Evolutionary conservation across 2,113 vertebrate species (phyloP), one percentile per base, ranked within the genome.

Genomic region (Myotis brandtii): DNA sequence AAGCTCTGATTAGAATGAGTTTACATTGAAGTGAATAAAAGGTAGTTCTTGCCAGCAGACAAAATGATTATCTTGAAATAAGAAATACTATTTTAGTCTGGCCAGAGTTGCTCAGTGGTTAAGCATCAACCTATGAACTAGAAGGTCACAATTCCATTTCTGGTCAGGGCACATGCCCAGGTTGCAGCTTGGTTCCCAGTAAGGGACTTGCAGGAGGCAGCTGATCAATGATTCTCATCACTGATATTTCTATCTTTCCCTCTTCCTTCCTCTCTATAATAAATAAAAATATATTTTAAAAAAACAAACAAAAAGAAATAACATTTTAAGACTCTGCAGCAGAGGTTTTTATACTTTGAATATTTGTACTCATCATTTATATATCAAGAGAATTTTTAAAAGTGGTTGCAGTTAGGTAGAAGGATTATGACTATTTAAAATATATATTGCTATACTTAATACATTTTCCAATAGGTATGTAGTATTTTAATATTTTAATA

Each of bases 1-100:
- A 85, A 67, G 52, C 9, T 69, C 18, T 72, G 16, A 59, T 40
- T 80, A 9, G 34, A 90, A 77, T 37, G 8, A 89, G 34, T 91
- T 96, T 82, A 95, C 13, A 80, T 10, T 48, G 50, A 96, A 34
- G 46, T 89, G 50, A 95, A 48, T 56, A 93, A 93, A 34, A 77
- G 66, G 62, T 83, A 64, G 43, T 48, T 88, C 34, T 92, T 84
- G 9, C 1, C 5, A 76, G 6, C 21, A 81, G 46, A 89, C 14
- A 59, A 72, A 94, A 56, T 86, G 20, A 52, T 69, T 79, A 54
- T 37, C 43, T 82, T 86, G 50, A 90, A 18, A 43, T 66, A 77
- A 89, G 79, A 93, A 79, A 14, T 67, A 91, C 11, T 37, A 79
- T 56, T 88, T 67, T 9, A 66, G 59, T 62, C 59, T 62, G 59